A percentile compares a stretch with the other conserved stretches of the same genome.
Conservation (phyloP, 30 jellyfish, hydroid and myxozoan species). For the Hydractinia echinata region DNA sequence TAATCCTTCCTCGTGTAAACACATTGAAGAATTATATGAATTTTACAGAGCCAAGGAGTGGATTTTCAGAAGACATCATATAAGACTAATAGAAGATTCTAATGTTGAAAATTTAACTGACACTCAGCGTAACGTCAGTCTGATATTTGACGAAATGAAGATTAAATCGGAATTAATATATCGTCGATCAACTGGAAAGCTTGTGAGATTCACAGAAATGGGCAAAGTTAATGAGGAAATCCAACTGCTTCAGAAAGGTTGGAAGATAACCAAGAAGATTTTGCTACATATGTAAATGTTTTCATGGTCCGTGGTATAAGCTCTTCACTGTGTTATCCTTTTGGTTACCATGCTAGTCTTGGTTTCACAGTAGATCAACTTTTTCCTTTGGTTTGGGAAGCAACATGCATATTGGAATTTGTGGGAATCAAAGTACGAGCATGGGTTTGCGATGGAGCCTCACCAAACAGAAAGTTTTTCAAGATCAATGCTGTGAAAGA, state of each 20-base stretch:
- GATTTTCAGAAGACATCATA: constrained; percentile 15
- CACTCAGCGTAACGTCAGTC: constrained; percentile 12
- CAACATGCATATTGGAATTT: too few relatives aligned
- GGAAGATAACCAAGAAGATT: too few relatives aligned
- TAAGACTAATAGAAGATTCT: background rate
- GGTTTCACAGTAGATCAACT: too few relatives aligned
- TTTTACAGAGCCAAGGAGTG: constrained; percentile 27
- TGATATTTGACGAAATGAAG: constrained; percentile 31
- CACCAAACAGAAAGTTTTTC: constrained; percentile 28
- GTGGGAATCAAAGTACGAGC: too few relatives aligned
- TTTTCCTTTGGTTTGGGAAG: too few relatives aligned
- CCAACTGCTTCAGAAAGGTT: constrained; percentile 1
- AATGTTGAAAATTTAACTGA: constrained; percentile 19
- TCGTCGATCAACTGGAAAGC: constrained; percentile 28
- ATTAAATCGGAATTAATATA: constrained; percentile 23
- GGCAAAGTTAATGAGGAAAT: constrained; percentile 32
- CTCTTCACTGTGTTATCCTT: too few relatives aligned
- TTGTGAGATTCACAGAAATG: constrained; percentile 41
- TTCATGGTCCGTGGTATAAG: too few relatives aligned
- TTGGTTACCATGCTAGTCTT: too few relatives aligned
- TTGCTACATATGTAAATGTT: too few relatives aligned
- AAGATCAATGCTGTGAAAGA: constrained; percentile 8
- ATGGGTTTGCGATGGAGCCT: constrained; percentile 33
- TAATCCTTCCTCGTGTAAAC: background rate
- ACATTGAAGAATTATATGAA: constrained; percentile 19